Evolutionary conservation across 2,113 vertebrate genomes (phyloP), one percentile per base, ranked within the genome.

Genomic region (Australoheros scitulus): DNA sequence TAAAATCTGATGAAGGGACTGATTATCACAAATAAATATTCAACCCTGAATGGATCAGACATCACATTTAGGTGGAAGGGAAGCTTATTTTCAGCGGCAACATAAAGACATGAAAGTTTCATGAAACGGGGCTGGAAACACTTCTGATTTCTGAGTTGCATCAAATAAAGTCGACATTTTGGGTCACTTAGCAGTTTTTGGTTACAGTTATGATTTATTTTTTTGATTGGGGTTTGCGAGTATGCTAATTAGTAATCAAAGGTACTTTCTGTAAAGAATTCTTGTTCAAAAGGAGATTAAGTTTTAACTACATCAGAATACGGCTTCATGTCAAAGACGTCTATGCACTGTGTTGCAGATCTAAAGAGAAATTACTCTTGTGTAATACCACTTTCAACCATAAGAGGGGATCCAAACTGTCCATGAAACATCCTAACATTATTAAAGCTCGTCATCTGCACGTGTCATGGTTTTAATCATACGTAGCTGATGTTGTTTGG

Each of bases 111-210:
- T 3, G 4, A 41, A 24, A 6, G 50, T 34, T n/a, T 59, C 60
- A n/a, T 50, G 24, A 26, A 34, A 7, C 1, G 3, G n/a, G 83
- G 81, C 26, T 6, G 29, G 60, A 52, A 81, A 86, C 6, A 26
- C 26, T 52, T 60, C 5, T 2, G 17, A 52, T 70, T 80, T 72
- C 77, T 1, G 79, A 52, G 52, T 56, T n/a, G 17, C 15, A 7
- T 52, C 8, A n/a, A 56, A 56, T 20, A 56, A 56, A n/a, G 11
- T 72, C 17, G 11, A 4, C 3, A 3, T 26, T 90, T 90, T 88
- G 87, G 88, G 70, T 80, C 52, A 81, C 17, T 88, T 84, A 89
- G 89, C 84, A 59, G 81, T 90, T 93, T 72, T 90, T 76, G 91
- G 88, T 90, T 61, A 78, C 34, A 34, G 34, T 34, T 6, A 61